Evolutionary conservation across 1,140 invertebrate species (phyloP), one percentile per base, ranked within the genome.

Genomic region (Bombus difficillimus): DNA sequence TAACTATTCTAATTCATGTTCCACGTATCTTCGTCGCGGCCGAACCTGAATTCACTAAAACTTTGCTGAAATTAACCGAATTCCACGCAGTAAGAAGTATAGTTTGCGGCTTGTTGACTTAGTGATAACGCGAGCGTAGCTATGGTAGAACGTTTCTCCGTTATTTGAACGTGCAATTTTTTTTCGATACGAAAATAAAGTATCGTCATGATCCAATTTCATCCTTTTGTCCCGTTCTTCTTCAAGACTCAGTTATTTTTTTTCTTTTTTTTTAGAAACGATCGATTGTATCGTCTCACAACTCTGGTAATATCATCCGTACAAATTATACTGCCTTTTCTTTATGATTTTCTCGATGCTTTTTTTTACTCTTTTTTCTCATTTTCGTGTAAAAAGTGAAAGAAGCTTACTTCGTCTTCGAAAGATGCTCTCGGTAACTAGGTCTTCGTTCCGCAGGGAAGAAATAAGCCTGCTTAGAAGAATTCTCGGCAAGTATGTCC

Each of bases 1-100:
- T 81, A 88, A 87, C 76, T 84, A 81, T 75, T 66, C 32, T 80
- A 76, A 84, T 80, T 28, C 64, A 25, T 28, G 25, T 53, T 80
- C 59, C 64, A 8, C n/a, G n/a, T 32, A 59, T 43, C 22, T n/a
- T 32, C 41, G n/a, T 22, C 34, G 37, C 3, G 13, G 41, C 32
- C 18, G 15, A 59, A 78, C 68, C 25, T 6, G 74, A 88, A 88
- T 85, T 12, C 59, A n/a, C 28, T 53, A 73, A 83, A 73, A 89
- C 88, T 88, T 47, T 12, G 15, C 28, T 4, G 9, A 15, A 68
- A 77, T 88, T 73, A 84, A 68, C 57, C 43, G 74, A 88, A 88
- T 88, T 88, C 47, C 77, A 22, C 76, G 57, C 76, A 59, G 39
- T 47, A 53, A 62, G 41, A 64, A 22, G 34, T 8, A 12, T 15